Conservation (phyloP, 2,888 invertebrate species). For the Pyrrhia umbra region DNA sequence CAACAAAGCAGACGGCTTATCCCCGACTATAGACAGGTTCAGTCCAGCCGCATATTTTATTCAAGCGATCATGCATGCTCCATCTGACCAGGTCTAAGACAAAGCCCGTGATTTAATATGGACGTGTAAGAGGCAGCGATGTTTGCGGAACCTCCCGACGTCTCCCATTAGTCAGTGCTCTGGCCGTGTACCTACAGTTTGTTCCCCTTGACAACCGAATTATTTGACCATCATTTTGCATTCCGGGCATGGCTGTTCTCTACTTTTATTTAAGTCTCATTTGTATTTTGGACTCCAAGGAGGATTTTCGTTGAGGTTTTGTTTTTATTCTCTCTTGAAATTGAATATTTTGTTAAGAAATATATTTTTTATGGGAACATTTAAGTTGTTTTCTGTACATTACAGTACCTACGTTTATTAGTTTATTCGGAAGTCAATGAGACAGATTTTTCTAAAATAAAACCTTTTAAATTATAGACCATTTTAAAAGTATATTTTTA, state of each 20-base stretch:
- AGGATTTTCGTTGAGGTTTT: slow-evolving; percentile 4
- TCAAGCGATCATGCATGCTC: slow-evolving; percentile 56
- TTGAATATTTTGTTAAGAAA: neutral
- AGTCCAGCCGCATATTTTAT: slow-evolving; percentile 51
- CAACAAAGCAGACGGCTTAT: slow-evolving; percentile 36
- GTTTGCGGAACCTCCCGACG: slow-evolving; percentile 65
- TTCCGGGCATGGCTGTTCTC: slow-evolving; percentile 64
- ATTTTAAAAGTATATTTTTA: neutral
- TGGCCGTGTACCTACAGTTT: slow-evolving; percentile 67
- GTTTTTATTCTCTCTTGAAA: slow-evolving; percentile 1
- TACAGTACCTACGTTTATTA: too few species aligned
- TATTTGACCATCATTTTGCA: slow-evolving; percentile 79
- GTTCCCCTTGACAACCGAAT: slow-evolving; percentile 78
- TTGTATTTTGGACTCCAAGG: slow-evolving; percentile 24
- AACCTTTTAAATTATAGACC: neutral
- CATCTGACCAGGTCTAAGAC: slow-evolving; percentile 60
- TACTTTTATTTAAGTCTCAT: slow-evolving; percentile 51
- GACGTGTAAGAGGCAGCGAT: slow-evolving; percentile 66
- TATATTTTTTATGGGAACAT: too few species aligned
- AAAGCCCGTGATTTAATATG: slow-evolving; percentile 78
- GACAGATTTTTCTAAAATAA: too few species aligned
- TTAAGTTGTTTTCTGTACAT: too few species aligned
- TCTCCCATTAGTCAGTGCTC: slow-evolving; percentile 76
- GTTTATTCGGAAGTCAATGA: too few species aligned
- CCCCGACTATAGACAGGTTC: slow-evolving; percentile 28